Percentiles rank a stretch among this genome's conserved stretches.
phyloP scores from a whole-genome alignment of 2,797 vertebrate genomes.

The Gobio occitaniae region DNA sequence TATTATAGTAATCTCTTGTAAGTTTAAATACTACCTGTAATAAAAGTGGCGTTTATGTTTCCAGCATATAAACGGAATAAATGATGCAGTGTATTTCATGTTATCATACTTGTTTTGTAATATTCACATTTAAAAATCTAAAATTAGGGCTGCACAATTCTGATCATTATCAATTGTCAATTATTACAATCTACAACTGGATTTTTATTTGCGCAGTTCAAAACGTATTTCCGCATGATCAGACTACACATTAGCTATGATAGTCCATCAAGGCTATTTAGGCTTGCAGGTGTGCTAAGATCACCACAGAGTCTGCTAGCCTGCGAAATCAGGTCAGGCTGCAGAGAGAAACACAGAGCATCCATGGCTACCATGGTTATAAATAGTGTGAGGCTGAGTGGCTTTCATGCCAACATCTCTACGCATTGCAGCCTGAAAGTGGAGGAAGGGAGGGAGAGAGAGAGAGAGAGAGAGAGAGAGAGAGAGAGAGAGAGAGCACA shows the following conservation, averaged over 20 bases:
- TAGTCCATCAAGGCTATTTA: neutral
- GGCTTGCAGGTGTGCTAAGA: conserved; percentile 24
- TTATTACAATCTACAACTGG: neutral
- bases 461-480: conserved; percentile 5
- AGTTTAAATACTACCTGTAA: neutral
- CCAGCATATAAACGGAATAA: neutral
- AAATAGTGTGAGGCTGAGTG: conserved; percentile 64
- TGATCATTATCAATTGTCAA: neutral
- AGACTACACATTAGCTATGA: neutral
- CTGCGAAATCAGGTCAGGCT: conserved; percentile 56
- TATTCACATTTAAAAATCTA: conserved; percentile 1
- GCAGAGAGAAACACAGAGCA: conserved; percentile 54
- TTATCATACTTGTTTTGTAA: neutral
- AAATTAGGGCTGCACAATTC: neutral
- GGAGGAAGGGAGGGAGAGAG: neutral
- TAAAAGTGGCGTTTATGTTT: neutral
- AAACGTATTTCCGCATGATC: neutral
- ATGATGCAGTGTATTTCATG: no score
- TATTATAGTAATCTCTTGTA: neutral
- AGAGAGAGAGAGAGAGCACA: conserved; percentile 49
- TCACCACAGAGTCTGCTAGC: conserved; percentile 29
- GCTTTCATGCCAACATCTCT: conserved; percentile 63
- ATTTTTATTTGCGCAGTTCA: neutral
- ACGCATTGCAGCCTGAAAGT: conserved; percentile 59
- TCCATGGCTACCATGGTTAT: conserved; percentile 63